These are phyloP conservation scores for Glossosoma conforme DNA, from an alignment of 1,140 invertebrate genomes.

Conservation along the genomic window DNA sequence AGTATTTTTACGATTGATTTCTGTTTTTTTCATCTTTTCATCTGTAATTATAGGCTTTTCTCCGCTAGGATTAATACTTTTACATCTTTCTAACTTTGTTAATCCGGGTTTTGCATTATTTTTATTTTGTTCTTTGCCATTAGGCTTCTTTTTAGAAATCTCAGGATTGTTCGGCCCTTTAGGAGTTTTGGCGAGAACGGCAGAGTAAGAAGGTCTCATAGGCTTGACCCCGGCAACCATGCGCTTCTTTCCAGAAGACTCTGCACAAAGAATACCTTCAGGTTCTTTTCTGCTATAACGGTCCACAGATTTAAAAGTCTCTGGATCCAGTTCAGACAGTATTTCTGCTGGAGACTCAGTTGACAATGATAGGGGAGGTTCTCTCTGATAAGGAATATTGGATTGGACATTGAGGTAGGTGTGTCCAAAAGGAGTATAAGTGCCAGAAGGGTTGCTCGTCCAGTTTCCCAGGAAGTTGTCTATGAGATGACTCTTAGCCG, in stretches of 20 bases:
- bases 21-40: conserved; percentile 37
- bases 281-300: conserved; percentile 29
- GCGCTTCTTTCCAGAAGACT: conserved; percentile 56
- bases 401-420: conserved; percentile 36
- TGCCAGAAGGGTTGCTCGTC: conserved; percentile 72
- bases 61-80: conserved; percentile 33
- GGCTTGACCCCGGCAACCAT: conserved; percentile 80
- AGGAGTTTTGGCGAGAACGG: conserved; percentile 69
- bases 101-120: conserved; percentile 39
- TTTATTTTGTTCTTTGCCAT: conserved; percentile 46
- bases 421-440: conserved; percentile 73
- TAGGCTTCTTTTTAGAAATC: conserved; percentile 41
- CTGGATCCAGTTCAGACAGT: conserved; percentile 30
- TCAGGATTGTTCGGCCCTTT: conserved; percentile 36
- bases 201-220: conserved; percentile 78
- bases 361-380: conserved; percentile 19
- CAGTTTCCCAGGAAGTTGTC: conserved; percentile 78
- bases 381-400: conserved; percentile 9
- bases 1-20: conserved; percentile 25
- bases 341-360: background rate
- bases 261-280: conserved; percentile 31
- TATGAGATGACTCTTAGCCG: conserved; percentile 11
- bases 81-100: conserved; percentile 36
- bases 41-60: conserved; percentile 38
- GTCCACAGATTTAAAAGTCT: conserved; percentile 9